phyloP scores from a whole-genome alignment of 2,113 vertebrate genomes.

The Procapra przewalskii region DNA sequence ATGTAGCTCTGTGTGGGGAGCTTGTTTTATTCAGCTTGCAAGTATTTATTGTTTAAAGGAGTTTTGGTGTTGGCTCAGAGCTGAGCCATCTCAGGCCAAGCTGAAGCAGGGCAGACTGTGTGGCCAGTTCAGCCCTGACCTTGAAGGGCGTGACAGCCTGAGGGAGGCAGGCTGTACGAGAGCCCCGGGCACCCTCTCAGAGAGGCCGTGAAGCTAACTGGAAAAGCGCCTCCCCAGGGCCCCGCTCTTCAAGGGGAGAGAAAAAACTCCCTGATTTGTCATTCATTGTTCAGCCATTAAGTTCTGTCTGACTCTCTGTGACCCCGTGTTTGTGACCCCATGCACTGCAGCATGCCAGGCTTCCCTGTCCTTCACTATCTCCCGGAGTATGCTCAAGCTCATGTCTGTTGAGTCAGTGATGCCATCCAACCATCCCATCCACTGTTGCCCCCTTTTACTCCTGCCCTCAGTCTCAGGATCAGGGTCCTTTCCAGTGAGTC shows the following conservation, averaged over 20 bases:
- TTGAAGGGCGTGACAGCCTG: accelerated
- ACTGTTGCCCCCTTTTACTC: neutral
- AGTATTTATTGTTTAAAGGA: neutral
- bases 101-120: neutral
- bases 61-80: neutral
- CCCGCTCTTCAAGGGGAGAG: neutral
- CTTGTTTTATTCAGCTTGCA: neutral
- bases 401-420: neutral
- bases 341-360: neutral
- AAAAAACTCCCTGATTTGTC: neutral
- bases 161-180: accelerated
- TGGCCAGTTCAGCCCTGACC: accelerated
- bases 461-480: neutral
- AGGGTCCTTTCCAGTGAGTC: neutral
- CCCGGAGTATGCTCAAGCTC: neutral
- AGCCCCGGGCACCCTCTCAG: neutral
- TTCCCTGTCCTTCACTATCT: neutral
- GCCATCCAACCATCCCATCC: neutral
- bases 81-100: neutral
- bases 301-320: neutral
- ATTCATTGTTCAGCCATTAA: neutral
- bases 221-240: neutral
- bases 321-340: neutral
- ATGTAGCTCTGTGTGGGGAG: neutral
- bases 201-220: neutral